Evolutionary conservation across 30 jellyfish, hydroid and myxozoan species (phyloP).

Genomic region (Aurelia aurita): DNA sequence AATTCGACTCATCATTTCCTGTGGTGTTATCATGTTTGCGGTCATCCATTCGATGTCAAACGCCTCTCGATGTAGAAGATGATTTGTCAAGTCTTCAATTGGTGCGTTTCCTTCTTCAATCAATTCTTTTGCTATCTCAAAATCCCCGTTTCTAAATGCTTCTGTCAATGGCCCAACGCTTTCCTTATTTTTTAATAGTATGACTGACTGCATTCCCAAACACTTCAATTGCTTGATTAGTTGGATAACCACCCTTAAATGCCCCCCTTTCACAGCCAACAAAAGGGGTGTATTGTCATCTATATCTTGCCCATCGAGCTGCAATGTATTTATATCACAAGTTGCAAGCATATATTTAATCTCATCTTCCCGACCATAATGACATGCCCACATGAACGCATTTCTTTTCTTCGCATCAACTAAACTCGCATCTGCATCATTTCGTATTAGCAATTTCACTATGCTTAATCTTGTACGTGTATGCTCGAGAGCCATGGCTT

Average conservation of each 20-base stretch:
- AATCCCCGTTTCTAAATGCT: constrained; percentile 55
- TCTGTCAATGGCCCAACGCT: constrained; percentile 54
- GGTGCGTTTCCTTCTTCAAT: constrained; percentile 48
- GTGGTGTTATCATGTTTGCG: constrained; percentile 21
- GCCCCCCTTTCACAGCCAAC: constrained; percentile 54
- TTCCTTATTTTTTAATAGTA: constrained; percentile 11
- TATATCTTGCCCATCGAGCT: constrained; percentile 38
- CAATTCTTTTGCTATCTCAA: constrained; percentile 54
- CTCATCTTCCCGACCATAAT: constrained; percentile 40
- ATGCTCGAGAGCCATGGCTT: constrained; percentile 52
- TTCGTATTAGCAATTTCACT: constrained; percentile 11
- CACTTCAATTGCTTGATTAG: constrained; percentile 2
- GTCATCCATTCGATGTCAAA: constrained; percentile 31
- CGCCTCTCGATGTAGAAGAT: constrained; percentile 20
- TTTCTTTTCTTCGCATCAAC: constrained; percentile 35
- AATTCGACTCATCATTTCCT: constrained; percentile 31
- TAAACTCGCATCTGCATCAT: constrained; percentile 46
- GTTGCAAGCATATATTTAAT: constrained; percentile 30
- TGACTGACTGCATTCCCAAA: constrained; percentile 38
- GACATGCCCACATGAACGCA: constrained; percentile 71
- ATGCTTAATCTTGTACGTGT: constrained; percentile 19
- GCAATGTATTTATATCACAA: constrained; percentile 43
- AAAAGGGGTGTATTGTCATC: constrained; percentile 42
- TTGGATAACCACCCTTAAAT: constrained; percentile 21
- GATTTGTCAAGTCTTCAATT: constrained; percentile 45